These are phyloP conservation scores for Margarornis squamiger DNA, from an alignment of 2,797 vertebrate genomes.

Conservation along the genomic window DNA sequence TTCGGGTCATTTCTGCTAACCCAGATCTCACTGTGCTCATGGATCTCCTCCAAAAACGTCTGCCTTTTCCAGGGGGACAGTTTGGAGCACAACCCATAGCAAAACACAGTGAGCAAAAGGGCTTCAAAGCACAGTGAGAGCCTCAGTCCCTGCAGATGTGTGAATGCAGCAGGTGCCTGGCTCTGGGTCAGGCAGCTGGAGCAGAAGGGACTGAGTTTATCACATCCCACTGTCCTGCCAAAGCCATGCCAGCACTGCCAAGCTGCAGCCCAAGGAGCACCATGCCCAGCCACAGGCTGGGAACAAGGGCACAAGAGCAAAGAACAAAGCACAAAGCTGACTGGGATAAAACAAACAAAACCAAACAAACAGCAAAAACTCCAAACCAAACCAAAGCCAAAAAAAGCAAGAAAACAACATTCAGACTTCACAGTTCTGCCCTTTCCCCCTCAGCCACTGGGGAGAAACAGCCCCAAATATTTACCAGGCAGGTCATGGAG, in stretches of 20 bases:
- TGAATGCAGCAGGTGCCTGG: background rate
- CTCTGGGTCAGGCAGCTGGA: background rate
- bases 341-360: too few species aligned
- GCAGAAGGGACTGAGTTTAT: background rate
- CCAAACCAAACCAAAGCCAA: background rate
- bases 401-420: background rate
- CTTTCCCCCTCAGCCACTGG: background rate
- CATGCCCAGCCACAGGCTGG: background rate
- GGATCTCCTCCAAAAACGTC: slow-evolving; percentile 43
- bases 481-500: background rate
- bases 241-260: background rate
- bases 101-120: background rate
- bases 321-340: background rate
- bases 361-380: too few species aligned
- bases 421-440: background rate
- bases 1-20: slow-evolving; percentile 51
- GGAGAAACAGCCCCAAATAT: background rate
- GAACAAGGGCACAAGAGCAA: background rate
- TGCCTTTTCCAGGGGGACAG: background rate
- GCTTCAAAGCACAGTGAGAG: background rate
- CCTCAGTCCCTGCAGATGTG: background rate
- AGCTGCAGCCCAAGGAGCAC: background rate
- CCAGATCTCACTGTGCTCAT: background rate
- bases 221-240: background rate
- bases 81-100: fast-evolving